These are phyloP conservation scores for Leucophenga maculata DNA, from an alignment of 2,888 invertebrate genomes.

Conservation along the genomic window DNA sequence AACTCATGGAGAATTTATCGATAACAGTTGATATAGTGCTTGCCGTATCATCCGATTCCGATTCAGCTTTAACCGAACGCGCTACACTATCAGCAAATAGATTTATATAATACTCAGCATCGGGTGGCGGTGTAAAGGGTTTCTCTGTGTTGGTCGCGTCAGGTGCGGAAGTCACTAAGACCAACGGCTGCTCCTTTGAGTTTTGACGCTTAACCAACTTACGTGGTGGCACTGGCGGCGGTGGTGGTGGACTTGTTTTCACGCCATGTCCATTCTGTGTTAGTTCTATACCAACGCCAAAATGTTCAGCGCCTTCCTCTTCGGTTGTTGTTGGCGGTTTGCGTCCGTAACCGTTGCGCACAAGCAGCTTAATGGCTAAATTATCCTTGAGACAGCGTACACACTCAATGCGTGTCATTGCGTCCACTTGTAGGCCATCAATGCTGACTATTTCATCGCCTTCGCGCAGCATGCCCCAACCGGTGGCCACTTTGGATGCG, in stretches of 20 bases:
- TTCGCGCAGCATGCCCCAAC: slow-evolving; percentile 88
- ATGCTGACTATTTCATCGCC: slow-evolving; percentile 93
- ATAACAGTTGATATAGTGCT: slow-evolving; percentile 93
- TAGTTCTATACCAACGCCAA: slow-evolving; percentile 63
- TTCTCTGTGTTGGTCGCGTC: slow-evolving; percentile 54
- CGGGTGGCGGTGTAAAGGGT: slow-evolving; percentile 73
- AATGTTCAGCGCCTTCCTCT: slow-evolving; percentile 54
- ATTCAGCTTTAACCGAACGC: slow-evolving; percentile 60
- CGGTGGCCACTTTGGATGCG: slow-evolving; percentile 85
- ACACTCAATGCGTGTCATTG: slow-evolving; percentile 89
- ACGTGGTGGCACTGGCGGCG: slow-evolving; percentile 86
- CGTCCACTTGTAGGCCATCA: slow-evolving; percentile 83
- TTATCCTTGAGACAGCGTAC: slow-evolving; percentile 89
- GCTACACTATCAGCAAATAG: slow-evolving; percentile 65
- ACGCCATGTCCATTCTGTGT: slow-evolving; percentile 26
- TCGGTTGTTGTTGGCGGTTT: slow-evolving; percentile 57
- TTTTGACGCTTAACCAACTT: slow-evolving; percentile 80
- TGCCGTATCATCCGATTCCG: slow-evolving; percentile 90
- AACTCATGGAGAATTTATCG: slow-evolving; percentile 83
- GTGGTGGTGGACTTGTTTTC: slow-evolving; percentile 78
- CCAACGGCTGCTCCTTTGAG: slow-evolving; percentile 72
- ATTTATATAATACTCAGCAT: slow-evolving; percentile 73
- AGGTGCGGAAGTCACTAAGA: neutral
- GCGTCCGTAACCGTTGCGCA: slow-evolving; percentile 74
- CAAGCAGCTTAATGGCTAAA: slow-evolving; percentile 83